Base-by-base conservation (phyloP, 2,113 vertebrate genomes). In the Rhea pennata region DNA sequence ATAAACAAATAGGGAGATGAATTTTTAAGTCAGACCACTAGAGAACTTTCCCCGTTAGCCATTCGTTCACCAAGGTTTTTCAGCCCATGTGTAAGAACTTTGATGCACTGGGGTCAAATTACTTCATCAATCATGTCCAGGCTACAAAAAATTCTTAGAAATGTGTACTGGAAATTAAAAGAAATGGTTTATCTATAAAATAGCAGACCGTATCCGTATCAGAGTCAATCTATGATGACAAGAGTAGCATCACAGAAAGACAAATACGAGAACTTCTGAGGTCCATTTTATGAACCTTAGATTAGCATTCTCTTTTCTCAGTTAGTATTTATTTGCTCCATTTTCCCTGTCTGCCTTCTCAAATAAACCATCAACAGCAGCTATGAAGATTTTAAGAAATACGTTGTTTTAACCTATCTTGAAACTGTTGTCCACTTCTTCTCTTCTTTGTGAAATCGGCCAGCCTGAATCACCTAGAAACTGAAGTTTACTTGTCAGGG, bases 71-170 rank as follows among this genome's bases (percentile, higher is more conserved):
- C n/a, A 50, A 29, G n/a, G 53, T n/a, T 94, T 48, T 79, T 65
- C 44, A 88, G 84, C 6, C 22, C 14, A 8, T 20, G 26, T 5
- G 61, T 65, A 54, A 69, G 62, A 9, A 56, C n/a, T 87, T 79
- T 36, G 70, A 20, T 40, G 46, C 87, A 91, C 69, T 2, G 2
- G 16, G 74, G 76, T 6, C 40, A 44, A 0, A 0, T 36, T 48
- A 69, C 13, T 22, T 81, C 73, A 78, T 59, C 51, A 65, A 69
- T 74, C 59, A 66, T 1, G 1, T 15, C 33, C 24, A 76, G 0
- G 1, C 33, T 11, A 3, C 39, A 3, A 58, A 21, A 26, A 12
- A 2, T 46, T 71, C 44, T 61, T 67, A 9, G 36, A 92, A 84
- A 83, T 9, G 48, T 13, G 15, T 54, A 54, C 2, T 74, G 42